phyloP scores from a whole-genome alignment of 2,888 invertebrate species.

The Amphipoea oculea region DNA sequence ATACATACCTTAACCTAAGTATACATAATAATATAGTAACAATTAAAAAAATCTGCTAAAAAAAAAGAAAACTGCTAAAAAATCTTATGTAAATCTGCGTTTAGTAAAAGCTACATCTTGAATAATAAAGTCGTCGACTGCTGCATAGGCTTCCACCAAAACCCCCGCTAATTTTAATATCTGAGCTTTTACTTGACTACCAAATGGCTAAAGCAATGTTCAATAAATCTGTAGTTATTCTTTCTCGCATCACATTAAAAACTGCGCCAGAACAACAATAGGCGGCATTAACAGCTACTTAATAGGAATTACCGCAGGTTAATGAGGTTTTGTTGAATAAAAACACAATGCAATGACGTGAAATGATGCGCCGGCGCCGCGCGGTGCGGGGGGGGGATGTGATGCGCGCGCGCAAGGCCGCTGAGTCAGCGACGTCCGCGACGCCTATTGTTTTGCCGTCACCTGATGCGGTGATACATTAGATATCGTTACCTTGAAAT shows the following conservation, averaged over 20 bases:
- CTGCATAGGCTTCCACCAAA: background rate
- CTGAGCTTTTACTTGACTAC: background rate
- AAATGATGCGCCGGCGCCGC: constrained; percentile 63
- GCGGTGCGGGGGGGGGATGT: constrained; percentile 10
- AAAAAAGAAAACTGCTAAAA: no score
- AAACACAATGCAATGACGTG: constrained; percentile 67
- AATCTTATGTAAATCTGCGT: background rate
- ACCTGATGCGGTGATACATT: constrained; percentile 56
- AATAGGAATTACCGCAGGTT: constrained; percentile 65
- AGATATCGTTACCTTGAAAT: constrained; percentile 47
- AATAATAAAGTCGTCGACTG: background rate
- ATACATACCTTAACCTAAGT: no score
- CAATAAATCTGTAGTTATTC: constrained; percentile 40
- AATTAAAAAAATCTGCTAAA: no score
- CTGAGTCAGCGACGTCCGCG: constrained; percentile 65
- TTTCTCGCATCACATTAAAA: constrained; percentile 40
- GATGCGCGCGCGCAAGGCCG: constrained; percentile 64
- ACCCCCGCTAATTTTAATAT: background rate
- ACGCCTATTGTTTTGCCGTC: constrained; percentile 64
- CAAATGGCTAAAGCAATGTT: constrained; percentile 24
- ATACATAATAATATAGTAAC: no score
- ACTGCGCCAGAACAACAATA: constrained; percentile 58
- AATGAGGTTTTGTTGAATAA: constrained; percentile 68
- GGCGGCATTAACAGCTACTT: constrained; percentile 64
- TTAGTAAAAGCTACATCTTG: background rate